Percentiles rank a stretch among this genome's conserved stretches.
Conservation (phyloP, 2,888 invertebrate genomes). For the Ischnus inquisitorius region DNA sequence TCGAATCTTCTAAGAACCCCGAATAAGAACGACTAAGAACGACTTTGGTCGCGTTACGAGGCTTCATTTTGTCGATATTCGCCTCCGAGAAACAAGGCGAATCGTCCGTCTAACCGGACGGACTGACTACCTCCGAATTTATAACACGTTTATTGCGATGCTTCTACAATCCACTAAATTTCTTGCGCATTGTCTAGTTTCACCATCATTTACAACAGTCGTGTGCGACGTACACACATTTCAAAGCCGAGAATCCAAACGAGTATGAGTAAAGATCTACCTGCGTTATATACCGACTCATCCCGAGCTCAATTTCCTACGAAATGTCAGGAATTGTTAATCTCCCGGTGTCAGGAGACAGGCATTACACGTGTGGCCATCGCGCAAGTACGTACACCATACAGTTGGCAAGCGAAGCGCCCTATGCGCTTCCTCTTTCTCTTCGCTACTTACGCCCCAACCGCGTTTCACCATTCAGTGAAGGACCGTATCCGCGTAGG, state of each 20-base stretch:
- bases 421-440: constrained; percentile 15
- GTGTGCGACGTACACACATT: not conserved
- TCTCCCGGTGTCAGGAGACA: constrained; percentile 68
- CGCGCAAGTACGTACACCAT: constrained; percentile 51
- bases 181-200: not conserved
- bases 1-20: no score
- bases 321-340: constrained; percentile 81
- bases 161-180: not conserved
- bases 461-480: constrained; percentile 3
- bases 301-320: constrained; percentile 71
- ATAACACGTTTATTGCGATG: not conserved
- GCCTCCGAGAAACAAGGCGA: not conserved
- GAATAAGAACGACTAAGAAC: no score
- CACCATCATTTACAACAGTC: not conserved
- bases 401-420: constrained; percentile 53
- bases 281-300: constrained; percentile 60
- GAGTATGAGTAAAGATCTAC: constrained; percentile 6
- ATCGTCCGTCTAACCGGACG: constrained; percentile 58
- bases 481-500: not conserved
- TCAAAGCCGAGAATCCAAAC: constrained; percentile 1
- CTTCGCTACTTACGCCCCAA: not conserved
- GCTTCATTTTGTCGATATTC: not conserved
- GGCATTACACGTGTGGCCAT: constrained; percentile 49
- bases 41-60: no score
- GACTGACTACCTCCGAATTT: constrained; percentile 4